Percentiles rank a stretch among this genome's conserved stretches.
Evolutionary conservation across 2,113 vertebrate genomes (phyloP).

Genomic region (Rana temporaria): DNA sequence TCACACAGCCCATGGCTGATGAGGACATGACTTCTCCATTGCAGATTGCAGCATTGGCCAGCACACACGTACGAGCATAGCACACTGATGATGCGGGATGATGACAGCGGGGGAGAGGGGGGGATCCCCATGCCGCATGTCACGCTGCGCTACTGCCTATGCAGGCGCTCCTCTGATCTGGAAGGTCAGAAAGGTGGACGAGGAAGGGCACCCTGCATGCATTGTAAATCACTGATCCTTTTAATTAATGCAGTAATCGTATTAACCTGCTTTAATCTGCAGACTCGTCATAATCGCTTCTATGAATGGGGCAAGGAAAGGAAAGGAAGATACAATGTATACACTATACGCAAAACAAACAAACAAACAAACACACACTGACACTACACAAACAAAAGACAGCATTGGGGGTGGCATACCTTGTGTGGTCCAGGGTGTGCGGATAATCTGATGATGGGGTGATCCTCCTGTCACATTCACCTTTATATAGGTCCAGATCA

Average conservation of each 20-base stretch:
- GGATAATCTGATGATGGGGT: not conserved
- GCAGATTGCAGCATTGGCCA: too few relatives aligned
- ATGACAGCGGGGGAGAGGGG: too few relatives aligned
- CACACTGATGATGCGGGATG: too few relatives aligned
- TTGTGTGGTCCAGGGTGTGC: slow-evolving; percentile 54
- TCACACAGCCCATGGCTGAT: too few relatives aligned
- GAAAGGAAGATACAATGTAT: not conserved
- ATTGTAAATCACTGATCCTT: not conserved
- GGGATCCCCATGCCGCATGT: too few relatives aligned
- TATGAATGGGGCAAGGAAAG: not conserved
- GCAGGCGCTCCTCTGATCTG: too few relatives aligned
- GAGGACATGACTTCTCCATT: too few relatives aligned
- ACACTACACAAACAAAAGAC: not conserved
- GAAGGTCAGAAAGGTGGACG: not conserved
- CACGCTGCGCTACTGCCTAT: too few relatives aligned
- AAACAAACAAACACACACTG: too few relatives aligned
- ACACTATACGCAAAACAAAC: not conserved
- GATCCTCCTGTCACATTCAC: slow-evolving; percentile 43
- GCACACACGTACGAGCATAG: too few relatives aligned
- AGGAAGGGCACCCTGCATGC: not conserved
- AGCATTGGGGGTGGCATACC: slow-evolving; percentile 52
- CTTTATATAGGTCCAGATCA: slow-evolving; percentile 58
- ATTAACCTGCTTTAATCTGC: slow-evolving; percentile 28
- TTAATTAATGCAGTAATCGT: slow-evolving; percentile 37
- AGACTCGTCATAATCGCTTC: slow-evolving; percentile 5